These are phyloP conservation scores for Himantopus leucocephalus DNA, from an alignment of 2,113 vertebrate genomes.

Conservation along the genomic window DNA sequence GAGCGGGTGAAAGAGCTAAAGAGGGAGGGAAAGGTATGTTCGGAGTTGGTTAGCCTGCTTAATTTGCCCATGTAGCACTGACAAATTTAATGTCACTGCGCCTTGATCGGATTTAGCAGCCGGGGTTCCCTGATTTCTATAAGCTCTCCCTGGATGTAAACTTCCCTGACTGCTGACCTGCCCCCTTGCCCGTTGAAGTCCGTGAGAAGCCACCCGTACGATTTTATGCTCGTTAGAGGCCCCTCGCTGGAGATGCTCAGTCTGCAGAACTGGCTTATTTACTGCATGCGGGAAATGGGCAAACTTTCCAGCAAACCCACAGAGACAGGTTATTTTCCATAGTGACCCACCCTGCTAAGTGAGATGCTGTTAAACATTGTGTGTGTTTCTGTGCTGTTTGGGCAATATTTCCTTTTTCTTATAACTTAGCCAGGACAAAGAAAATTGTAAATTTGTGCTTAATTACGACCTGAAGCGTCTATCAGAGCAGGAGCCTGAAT, in stretches of 20 bases:
- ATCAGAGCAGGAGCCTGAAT: background rate
- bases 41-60: background rate
- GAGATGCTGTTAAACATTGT: background rate
- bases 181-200: background rate
- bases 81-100: background rate
- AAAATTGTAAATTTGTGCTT: background rate
- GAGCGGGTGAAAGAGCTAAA: background rate
- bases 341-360: background rate
- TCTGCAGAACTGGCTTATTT: background rate
- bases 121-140: background rate
- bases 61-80: background rate
- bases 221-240: background rate
- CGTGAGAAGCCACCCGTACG: accelerated
- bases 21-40: background rate
- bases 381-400: background rate
- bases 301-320: background rate
- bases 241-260: background rate
- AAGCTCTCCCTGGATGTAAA: background rate
- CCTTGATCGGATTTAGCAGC: background rate
- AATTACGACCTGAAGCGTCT: background rate
- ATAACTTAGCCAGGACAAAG: background rate
- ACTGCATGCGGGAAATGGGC: accelerated
- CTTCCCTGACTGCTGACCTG: background rate
- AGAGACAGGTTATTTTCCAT: background rate
- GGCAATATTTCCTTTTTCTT: background rate